These are phyloP conservation scores for Gonioctena quinquepunctata DNA, from an alignment of 1,140 invertebrate species.

Conservation along the genomic window DNA sequence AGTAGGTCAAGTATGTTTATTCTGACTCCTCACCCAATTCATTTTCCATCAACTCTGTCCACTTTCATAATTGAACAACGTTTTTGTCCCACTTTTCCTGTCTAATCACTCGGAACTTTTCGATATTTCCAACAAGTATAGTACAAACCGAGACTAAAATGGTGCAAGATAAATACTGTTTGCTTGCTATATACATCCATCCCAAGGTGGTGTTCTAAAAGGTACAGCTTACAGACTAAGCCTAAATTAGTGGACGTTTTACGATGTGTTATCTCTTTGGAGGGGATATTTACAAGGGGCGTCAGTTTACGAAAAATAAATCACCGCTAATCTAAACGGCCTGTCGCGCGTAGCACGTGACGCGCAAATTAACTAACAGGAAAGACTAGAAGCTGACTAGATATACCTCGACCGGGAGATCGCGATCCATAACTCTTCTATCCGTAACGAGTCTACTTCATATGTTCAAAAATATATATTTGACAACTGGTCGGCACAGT, in stretches of 20 bases:
- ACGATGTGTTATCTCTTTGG: constrained; percentile 54
- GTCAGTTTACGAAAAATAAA: constrained; percentile 50
- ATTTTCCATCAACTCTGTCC: no score
- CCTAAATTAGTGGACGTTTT: constrained; percentile 56
- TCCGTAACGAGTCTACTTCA: not conserved
- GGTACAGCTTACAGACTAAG: constrained; percentile 37
- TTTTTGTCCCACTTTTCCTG: no score
- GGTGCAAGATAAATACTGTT: not conserved
- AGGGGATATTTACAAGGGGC: constrained; percentile 39
- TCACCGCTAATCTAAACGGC: constrained; percentile 47
- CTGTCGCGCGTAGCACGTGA: constrained; percentile 23
- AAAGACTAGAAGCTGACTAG: constrained; percentile 33
- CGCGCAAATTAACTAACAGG: constrained; percentile 33
- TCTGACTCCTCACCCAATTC: no score
- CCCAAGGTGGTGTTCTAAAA: constrained; percentile 20
- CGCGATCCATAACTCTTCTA: not conserved
- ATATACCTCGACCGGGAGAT: constrained; percentile 7
- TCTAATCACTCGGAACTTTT: not conserved
- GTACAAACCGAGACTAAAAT: not conserved
- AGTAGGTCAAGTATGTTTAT: no score
- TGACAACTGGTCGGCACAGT: not conserved
- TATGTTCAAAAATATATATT: not conserved
- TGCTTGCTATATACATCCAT: constrained; percentile 16
- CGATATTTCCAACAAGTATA: not conserved
- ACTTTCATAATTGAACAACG: no score